These are phyloP conservation scores for Nemurella pictetii DNA, from an alignment of 2,888 invertebrate species.

Conservation along the genomic window DNA sequence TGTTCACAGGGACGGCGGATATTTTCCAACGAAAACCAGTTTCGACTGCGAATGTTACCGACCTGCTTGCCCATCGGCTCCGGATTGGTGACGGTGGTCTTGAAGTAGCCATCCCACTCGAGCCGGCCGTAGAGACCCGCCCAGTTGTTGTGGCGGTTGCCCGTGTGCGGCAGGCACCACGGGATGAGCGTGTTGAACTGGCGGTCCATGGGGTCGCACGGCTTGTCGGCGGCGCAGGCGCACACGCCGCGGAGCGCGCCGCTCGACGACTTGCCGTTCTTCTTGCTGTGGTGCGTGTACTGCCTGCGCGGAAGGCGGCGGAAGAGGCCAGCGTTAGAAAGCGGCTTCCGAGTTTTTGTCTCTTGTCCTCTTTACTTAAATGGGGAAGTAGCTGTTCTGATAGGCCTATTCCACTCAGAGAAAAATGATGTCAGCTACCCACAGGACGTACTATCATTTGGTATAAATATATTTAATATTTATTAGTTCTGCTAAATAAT, in stretches of 20 bases:
- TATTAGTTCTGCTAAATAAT: no score
- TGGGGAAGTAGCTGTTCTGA: no score
- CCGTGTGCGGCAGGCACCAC: constrained; percentile 88
- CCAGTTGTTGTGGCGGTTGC: constrained; percentile 84
- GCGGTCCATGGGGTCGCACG: constrained; percentile 70
- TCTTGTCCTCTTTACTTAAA: no score
- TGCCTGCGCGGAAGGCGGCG: constrained; percentile 53
- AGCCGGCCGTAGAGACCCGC: constrained; percentile 80
- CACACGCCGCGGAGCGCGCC: constrained; percentile 73
- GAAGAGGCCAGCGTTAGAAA: no score
- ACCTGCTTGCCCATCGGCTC: constrained; percentile 90
- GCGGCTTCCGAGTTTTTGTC: no score
- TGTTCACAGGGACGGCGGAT: no score
- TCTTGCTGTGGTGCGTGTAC: constrained; percentile 60
- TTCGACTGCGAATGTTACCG: no score
- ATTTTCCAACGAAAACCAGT: no score
- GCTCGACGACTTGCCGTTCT: constrained; percentile 55
- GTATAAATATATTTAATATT: no score
- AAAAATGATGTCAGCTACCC: no score
- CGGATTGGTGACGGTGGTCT: constrained; percentile 82
- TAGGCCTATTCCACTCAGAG: no score
- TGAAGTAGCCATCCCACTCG: constrained; percentile 83
- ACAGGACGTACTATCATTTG: no score
- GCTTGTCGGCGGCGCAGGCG: constrained; percentile 65
- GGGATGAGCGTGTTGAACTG: constrained; percentile 85